Conservation (phyloP, 2,888 invertebrate genomes). For the Thecophora atra region DNA sequence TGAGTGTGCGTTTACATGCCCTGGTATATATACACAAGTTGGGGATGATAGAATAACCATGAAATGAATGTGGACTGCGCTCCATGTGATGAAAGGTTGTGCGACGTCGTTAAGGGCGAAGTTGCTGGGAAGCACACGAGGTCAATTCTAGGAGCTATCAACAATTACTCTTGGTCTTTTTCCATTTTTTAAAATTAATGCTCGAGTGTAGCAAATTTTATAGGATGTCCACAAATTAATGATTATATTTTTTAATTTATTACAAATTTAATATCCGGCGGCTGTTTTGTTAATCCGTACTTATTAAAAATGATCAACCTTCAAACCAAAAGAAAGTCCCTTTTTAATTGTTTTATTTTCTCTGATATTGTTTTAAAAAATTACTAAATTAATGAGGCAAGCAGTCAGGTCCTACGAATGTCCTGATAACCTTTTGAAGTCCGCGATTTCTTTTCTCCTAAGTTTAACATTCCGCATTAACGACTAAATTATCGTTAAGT, state of each 20-base stretch:
- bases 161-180: constrained; percentile 43
- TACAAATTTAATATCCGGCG: constrained; percentile 7
- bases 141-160: constrained; percentile 56
- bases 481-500: constrained; percentile 15
- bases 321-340: not conserved
- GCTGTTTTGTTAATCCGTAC: too few relatives aligned
- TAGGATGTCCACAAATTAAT: constrained; percentile 60
- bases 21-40: too few relatives aligned
- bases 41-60: too few relatives aligned
- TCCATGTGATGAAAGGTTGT: not conserved
- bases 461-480: not conserved
- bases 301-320: not conserved
- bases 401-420: not conserved
- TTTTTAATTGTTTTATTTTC: constrained; percentile 23
- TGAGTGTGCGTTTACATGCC: too few relatives aligned
- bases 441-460: not conserved
- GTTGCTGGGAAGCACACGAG: constrained; percentile 52
- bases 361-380: not conserved
- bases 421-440: constrained; percentile 25
- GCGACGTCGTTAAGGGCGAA: not conserved
- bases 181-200: constrained; percentile 49
- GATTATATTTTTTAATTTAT: constrained; percentile 37
- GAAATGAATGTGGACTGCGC: not conserved
- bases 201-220: constrained; percentile 59
- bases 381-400: constrained; percentile 17